A percentile compares a stretch with the other conserved stretches of the same genome.
Evolutionary conservation across 2,888 invertebrate genomes (phyloP).

Genomic region (Horisme vitalbata): DNA sequence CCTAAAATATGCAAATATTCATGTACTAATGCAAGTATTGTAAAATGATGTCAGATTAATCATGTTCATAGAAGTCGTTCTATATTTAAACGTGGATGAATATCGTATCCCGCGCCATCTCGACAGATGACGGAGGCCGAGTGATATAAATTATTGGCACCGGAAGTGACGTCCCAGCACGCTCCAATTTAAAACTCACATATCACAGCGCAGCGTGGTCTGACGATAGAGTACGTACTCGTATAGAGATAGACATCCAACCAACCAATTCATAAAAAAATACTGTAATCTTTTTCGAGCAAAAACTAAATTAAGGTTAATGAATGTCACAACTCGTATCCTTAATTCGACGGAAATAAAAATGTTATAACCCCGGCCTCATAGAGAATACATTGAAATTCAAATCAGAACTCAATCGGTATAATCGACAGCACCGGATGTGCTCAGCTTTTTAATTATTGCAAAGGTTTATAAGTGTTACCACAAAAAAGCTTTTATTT

Average conservation of each 20-base stretch:
- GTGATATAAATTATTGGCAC: conserved; percentile 79
- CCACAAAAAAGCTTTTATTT: conserved; percentile 53
- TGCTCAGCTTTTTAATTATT: conserved; percentile 71
- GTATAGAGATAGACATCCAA: neutral
- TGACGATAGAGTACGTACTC: conserved; percentile 30
- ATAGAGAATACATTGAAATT: conserved; percentile 69
- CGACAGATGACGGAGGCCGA: conserved; percentile 73
- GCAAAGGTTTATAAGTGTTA: conserved; percentile 65
- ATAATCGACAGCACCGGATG: conserved; percentile 68
- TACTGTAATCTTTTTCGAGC: conserved; percentile 37
- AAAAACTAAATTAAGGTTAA: conserved; percentile 57
- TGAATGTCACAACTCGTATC: conserved; percentile 55
- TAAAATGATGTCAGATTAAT: conserved; percentile 68
- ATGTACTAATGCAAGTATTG: conserved; percentile 16
- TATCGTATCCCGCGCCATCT: conserved; percentile 73
- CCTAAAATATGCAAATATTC: too few species aligned
- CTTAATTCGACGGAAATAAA: conserved; percentile 67
- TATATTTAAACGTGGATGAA: conserved; percentile 73
- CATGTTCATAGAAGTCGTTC: conserved; percentile 70
- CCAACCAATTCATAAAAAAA: conserved; percentile 15
- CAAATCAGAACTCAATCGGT: conserved; percentile 72
- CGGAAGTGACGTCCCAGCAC: conserved; percentile 78
- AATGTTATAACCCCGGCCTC: conserved; percentile 57
- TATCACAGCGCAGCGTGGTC: conserved; percentile 50
- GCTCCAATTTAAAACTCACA: conserved; percentile 77